A percentile compares a stretch with the other conserved stretches of the same genome.
Conservation (phyloP, 2,888 invertebrate genomes). For the Monochamus alternatus region DNA sequence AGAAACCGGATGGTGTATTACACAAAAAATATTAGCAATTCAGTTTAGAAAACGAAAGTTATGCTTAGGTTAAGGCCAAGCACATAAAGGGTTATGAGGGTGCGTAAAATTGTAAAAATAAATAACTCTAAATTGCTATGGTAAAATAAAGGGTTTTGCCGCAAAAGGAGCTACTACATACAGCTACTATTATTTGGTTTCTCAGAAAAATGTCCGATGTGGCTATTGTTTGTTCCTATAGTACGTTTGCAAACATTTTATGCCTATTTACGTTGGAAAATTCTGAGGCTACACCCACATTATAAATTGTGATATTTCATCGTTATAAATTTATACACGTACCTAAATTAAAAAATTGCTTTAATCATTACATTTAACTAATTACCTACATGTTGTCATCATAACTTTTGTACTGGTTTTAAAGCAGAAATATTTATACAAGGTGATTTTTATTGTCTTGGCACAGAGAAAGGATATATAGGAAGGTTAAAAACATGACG, state of each 20-base stretch:
- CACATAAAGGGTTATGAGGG: conserved; percentile 54
- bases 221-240: conserved; percentile 21
- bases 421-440: too few relatives aligned
- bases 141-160: conserved; percentile 60
- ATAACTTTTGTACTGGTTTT: too few relatives aligned
- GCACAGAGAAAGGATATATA: too few relatives aligned
- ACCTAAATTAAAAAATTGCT: too few relatives aligned
- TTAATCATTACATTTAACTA: too few relatives aligned
- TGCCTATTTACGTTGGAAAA: not conserved
- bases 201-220: conserved; percentile 47
- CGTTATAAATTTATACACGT: too few relatives aligned
- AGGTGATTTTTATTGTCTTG: too few relatives aligned
- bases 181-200: conserved; percentile 60
- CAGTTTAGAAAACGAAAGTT: conserved; percentile 59
- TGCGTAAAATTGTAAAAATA: conserved; percentile 57
- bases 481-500: too few relatives aligned
- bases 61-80: conserved; percentile 53
- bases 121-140: conserved; percentile 54
- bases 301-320: too few relatives aligned
- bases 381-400: too few relatives aligned
- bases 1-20: conserved; percentile 24
- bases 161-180: conserved; percentile 58
- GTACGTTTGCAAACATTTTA: conserved; percentile 30
- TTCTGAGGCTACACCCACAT: not conserved
- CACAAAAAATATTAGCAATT: conserved; percentile 42